A percentile compares a stretch with the other conserved stretches of the same genome.
Conservation (phyloP, 2,113 vertebrate species). For the Xerus inauris region DNA sequence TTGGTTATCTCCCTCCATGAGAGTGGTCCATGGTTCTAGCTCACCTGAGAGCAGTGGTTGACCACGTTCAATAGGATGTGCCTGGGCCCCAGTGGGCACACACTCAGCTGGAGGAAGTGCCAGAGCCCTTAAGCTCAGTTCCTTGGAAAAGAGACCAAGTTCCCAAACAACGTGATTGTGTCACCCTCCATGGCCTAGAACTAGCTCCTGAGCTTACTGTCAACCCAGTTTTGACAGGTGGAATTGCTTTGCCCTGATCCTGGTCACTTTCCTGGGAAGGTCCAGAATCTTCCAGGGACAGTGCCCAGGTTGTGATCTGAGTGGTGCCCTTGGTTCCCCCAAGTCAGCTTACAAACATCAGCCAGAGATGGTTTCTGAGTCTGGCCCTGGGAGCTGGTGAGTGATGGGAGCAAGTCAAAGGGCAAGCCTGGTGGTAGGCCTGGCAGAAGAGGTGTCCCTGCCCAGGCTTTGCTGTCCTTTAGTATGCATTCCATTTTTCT, state of each 20-base stretch:
- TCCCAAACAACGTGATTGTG: background rate
- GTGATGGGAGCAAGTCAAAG: background rate
- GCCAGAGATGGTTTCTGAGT: background rate
- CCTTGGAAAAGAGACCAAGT: background rate
- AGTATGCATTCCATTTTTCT: background rate
- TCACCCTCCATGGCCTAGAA: background rate
- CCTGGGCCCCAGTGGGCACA: background rate
- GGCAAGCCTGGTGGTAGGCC: background rate
- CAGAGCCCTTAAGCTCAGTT: background rate
- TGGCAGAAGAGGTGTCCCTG: background rate
- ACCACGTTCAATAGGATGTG: background rate
- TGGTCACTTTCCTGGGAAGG: background rate
- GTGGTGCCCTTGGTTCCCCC: background rate
- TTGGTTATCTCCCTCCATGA: background rate
- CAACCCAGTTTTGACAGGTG: background rate
- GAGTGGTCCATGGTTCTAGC: no score
- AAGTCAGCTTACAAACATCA: background rate
- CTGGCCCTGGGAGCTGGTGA: background rate
- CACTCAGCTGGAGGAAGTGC: background rate
- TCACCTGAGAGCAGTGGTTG: rapidly evolving
- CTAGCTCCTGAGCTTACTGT: background rate
- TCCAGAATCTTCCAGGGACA: background rate
- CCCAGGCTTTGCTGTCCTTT: background rate
- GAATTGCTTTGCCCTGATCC: background rate
- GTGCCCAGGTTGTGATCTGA: background rate